Evolutionary conservation across 2,888 invertebrate species (phyloP).

Genomic region (Ophioninae sp.): DNA sequence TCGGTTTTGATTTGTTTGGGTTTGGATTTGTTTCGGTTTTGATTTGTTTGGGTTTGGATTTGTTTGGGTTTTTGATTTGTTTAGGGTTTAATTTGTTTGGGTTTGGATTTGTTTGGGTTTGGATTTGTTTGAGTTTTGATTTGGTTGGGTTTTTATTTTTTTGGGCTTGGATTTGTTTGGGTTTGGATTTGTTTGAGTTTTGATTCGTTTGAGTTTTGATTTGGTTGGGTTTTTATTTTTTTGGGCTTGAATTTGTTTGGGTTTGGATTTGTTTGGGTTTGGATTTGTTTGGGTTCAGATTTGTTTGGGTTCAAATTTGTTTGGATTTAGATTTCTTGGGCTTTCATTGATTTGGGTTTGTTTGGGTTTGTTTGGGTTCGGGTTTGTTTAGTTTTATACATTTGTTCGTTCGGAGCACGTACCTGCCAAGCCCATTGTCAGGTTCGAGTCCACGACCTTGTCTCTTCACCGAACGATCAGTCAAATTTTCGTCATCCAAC

Average conservation of each 20-base stretch:
- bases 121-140: background rate
- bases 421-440: constrained; percentile 26
- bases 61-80: background rate
- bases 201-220: too few relatives aligned
- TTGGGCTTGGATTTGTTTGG: background rate
- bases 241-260: too few relatives aligned
- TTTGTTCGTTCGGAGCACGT: background rate
- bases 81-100: background rate
- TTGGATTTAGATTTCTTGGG: too few relatives aligned
- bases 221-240: background rate
- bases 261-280: too few relatives aligned
- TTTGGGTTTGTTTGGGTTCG: background rate
- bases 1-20: background rate
- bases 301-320: background rate
- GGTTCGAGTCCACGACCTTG: background rate
- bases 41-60: too few relatives aligned
- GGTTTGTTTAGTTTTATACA: background rate
- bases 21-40: background rate
- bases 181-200: background rate
- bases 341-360: too few relatives aligned
- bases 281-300: too few relatives aligned
- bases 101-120: background rate
- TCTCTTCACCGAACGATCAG: background rate
- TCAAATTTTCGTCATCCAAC: background rate
- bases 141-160: too few relatives aligned